Base-by-base conservation (phyloP, 2,113 vertebrate genomes). In the Drymodes brunneopygia region DNA sequence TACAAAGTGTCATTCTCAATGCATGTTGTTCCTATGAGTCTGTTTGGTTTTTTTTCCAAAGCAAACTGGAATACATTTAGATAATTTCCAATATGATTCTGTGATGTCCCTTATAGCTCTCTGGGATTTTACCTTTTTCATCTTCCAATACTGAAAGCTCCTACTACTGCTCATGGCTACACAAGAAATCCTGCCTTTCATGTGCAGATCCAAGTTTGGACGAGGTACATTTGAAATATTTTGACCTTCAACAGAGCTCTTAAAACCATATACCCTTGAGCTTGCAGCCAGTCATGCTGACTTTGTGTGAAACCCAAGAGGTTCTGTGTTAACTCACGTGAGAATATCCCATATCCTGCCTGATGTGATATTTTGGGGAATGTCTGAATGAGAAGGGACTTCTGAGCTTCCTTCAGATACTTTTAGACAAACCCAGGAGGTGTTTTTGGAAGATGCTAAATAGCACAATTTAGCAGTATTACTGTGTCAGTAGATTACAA, bases 371-470 rank as follows among this genome's bases (percentile, higher is more conserved):
- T 45, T 92, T 66, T 64, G 18, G 58, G 36, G 27, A 57, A 40
- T 1, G 1, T 35, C 48, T 84, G 66, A 67, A 81, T 18, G 21
- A 47, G 14, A 94, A 87, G 24, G 29, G 42, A 23, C 31, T 87
- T 92, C 81, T 56, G 53, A 84, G 36, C n/a, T 93, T 81, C 36
- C 72, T 79, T 94, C 56, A 71, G 73, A 51, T 51, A 42, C 67
- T 87, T 72, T 50, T 65, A 86, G 48, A 61, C 15, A 85, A 94
- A 66, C 20, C 40, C 20, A 81, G 42, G 54, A 84, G 21, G 44
- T 79, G 57, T 84, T 93, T 97, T 56, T 64, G 36, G 61, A 88
- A 96, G 83, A 72, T 88, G 74, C n/a, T 94, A 84, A 95, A 90
- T 60, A 81, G 50, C 25, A 27, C n/a, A 47, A 20, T 81, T 83